Conservation (phyloP, 2,113 vertebrate species). For the Xiphophorus hellerii region DNA sequence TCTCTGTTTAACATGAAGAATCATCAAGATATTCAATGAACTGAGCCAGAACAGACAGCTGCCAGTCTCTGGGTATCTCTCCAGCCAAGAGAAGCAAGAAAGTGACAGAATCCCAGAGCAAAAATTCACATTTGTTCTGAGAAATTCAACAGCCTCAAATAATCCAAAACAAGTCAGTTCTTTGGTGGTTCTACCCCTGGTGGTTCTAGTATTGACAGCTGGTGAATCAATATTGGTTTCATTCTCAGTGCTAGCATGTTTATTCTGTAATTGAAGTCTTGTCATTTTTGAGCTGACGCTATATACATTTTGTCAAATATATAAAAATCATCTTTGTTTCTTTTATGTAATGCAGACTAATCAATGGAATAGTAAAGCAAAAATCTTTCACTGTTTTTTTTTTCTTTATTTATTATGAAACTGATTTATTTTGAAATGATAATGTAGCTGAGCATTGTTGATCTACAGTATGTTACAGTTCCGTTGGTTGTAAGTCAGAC, state of each 20-base stretch:
- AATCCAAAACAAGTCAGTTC: neutral
- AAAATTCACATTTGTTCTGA: neutral
- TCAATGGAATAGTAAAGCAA: no score
- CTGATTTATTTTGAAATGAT: neutral
- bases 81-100: neutral
- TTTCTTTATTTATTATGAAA: neutral
- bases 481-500: neutral
- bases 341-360: no score
- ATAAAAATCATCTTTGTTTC: no score
- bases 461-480: neutral
- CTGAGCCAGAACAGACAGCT: neutral
- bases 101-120: neutral
- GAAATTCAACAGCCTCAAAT: neutral
- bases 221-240: neutral
- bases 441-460: neutral
- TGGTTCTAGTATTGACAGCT: no score
- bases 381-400: neutral
- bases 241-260: neutral
- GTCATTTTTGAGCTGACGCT: neutral
- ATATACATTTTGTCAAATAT: neutral
- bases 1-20: neutral
- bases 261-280: no score
- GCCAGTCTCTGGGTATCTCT: neutral
- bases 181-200: no score
- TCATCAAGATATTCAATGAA: neutral